A percentile compares a stretch with the other conserved stretches of the same genome.
Conservation (phyloP, 2,113 vertebrate species). For the Tylochromis polylepis region DNA sequence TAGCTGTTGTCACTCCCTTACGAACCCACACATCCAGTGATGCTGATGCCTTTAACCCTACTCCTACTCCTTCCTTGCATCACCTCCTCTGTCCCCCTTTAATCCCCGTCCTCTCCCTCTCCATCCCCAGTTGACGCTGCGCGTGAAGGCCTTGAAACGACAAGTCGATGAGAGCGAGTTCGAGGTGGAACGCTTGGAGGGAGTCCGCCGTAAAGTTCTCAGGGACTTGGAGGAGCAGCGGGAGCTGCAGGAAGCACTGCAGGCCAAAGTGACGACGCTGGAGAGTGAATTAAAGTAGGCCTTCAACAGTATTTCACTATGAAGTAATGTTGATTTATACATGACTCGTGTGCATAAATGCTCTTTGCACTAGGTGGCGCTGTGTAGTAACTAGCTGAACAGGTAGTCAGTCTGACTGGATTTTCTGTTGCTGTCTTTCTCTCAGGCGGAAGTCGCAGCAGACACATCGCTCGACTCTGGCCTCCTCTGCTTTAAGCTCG, state of each 20-base stretch:
- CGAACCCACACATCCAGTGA: neutral
- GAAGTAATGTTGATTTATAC: neutral
- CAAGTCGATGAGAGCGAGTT: conserved; percentile 90
- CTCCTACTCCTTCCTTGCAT: neutral
- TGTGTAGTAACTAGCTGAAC: neutral
- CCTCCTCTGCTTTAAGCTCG: conserved; percentile 77
- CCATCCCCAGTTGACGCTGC: conserved; percentile 79
- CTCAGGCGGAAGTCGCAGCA: conserved; percentile 79
- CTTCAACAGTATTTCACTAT: neutral
- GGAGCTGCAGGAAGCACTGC: conserved; percentile 83
- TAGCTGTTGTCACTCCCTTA: neutral
- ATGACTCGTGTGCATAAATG: neutral
- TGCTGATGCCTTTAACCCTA: neutral
- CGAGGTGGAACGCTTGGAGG: conserved; percentile 90
- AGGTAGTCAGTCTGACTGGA: neutral
- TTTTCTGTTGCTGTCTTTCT: neutral
- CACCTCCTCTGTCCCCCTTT: conserved; percentile 38
- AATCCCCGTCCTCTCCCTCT: conserved; percentile 23
- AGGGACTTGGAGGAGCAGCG: conserved; percentile 90
- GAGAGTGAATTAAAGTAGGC: conserved; percentile 80
- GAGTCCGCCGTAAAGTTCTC: conserved; percentile 82
- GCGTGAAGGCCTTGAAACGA: conserved; percentile 90
- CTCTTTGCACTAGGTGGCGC: conserved; percentile 54
- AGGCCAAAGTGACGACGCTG: conserved; percentile 77
- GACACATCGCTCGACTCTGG: conserved; percentile 63